phyloP scores from a whole-genome alignment of 2,797 vertebrate species.

The Sebastolobus alascanus region DNA sequence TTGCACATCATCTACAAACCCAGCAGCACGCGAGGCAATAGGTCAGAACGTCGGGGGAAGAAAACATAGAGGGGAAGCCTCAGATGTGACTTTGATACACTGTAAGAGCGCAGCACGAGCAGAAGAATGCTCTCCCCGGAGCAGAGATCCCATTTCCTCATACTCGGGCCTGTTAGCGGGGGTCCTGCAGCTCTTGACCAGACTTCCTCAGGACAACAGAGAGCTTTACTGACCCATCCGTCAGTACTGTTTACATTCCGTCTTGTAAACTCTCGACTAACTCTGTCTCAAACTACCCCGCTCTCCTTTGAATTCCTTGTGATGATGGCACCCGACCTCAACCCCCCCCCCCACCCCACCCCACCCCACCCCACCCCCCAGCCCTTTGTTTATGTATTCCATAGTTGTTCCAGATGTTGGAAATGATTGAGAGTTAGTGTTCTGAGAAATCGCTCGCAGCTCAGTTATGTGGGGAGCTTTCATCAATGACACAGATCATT shows the following conservation, averaged over 20 bases:
- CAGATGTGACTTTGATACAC: slow-evolving; percentile 76
- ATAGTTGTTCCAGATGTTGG: slow-evolving; percentile 85
- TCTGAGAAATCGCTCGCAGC: slow-evolving; percentile 80
- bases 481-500: slow-evolving; percentile 84
- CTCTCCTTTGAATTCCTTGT: slow-evolving; percentile 63
- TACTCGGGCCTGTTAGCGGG: slow-evolving; percentile 58
- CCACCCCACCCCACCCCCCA: not conserved
- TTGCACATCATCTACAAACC: slow-evolving; percentile 62
- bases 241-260: slow-evolving; percentile 80
- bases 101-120: slow-evolving; percentile 64
- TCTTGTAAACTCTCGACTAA: slow-evolving; percentile 57
- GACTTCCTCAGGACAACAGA: slow-evolving; percentile 72
- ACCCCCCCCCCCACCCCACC: not conserved
- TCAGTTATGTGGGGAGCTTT: slow-evolving; percentile 79
- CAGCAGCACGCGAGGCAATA: slow-evolving; percentile 49
- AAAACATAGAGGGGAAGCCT: slow-evolving; percentile 49
- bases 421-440: slow-evolving; percentile 81
- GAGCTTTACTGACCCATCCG: slow-evolving; percentile 69
- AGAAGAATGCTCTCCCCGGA: slow-evolving; percentile 65
- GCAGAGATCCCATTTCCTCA: slow-evolving; percentile 70
- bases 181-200: slow-evolving; percentile 67
- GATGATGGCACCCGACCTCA: slow-evolving; percentile 63
- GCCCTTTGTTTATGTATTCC: slow-evolving; percentile 79
- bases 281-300: slow-evolving; percentile 43
- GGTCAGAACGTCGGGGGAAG: slow-evolving; percentile 58